A percentile compares a stretch with the other conserved stretches of the same genome.
Conservation (phyloP, 2,888 invertebrate species). For the Ypsolopha sequella region DNA sequence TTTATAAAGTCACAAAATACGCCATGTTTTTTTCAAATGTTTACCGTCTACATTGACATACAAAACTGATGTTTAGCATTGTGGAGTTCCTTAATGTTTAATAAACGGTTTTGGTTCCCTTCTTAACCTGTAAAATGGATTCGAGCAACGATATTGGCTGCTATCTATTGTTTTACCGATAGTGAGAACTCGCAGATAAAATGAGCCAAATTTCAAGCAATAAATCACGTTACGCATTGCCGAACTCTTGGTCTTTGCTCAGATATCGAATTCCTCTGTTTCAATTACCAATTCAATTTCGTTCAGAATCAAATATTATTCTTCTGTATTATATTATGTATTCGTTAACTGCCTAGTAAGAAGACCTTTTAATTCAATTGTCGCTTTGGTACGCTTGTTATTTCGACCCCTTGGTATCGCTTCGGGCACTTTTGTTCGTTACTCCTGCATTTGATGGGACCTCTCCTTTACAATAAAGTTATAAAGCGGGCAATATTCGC, state of each 20-base stretch:
- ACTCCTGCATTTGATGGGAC: constrained; percentile 15
- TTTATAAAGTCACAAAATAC: too few species aligned
- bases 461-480: constrained; percentile 4
- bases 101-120: too few species aligned
- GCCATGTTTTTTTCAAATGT: too few species aligned
- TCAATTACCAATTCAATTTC: not conserved
- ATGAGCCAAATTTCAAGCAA: too few species aligned
- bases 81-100: too few species aligned
- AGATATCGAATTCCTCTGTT: not conserved
- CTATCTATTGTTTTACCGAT: too few species aligned
- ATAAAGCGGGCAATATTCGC: not conserved
- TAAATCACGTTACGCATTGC: too few species aligned
- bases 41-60: too few species aligned
- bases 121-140: too few species aligned
- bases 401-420: constrained; percentile 5
- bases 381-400: constrained; percentile 9
- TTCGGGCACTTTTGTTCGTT: constrained; percentile 2
- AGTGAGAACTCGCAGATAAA: too few species aligned
- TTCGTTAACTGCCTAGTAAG: constrained; percentile 9
- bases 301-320: not conserved
- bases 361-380: constrained; percentile 12
- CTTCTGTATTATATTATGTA: constrained; percentile 2
- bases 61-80: too few species aligned
- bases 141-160: too few species aligned
- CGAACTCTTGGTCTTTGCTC: not conserved